Percentiles rank a stretch among this genome's conserved stretches.
These are phyloP conservation scores for Marasmarcha lunaedactyla DNA, from an alignment of 2,888 invertebrate genomes.

Conservation along the genomic window DNA sequence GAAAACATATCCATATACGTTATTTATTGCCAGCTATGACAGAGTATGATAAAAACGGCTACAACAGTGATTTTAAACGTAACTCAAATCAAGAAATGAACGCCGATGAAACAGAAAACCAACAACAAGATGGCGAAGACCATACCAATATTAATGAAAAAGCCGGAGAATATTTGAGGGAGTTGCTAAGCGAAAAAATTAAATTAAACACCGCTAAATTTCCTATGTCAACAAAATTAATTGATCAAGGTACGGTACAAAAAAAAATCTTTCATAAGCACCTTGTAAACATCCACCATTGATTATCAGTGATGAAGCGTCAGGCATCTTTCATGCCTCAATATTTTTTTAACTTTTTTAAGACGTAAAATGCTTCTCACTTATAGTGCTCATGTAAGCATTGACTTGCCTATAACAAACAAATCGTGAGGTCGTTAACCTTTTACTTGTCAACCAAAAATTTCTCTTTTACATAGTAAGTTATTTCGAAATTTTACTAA, in stretches of 20 bases:
- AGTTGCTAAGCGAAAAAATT: conserved; percentile 78
- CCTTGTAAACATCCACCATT: too few species aligned
- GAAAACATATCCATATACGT: too few species aligned
- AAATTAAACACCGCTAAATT: conserved; percentile 75
- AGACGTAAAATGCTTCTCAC: too few species aligned
- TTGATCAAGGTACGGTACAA: conserved; percentile 76
- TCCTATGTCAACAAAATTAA: conserved; percentile 76
- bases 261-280: background rate
- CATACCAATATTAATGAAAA: conserved; percentile 74
- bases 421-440: too few species aligned
- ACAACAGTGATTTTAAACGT: conserved; percentile 58
- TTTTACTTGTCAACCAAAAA: too few species aligned
- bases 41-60: conserved; percentile 49
- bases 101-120: conserved; percentile 30
- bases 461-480: too few species aligned
- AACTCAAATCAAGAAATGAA: conserved; percentile 37
- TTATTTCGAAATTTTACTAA: too few species aligned
- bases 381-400: too few species aligned
- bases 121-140: conserved; percentile 67
- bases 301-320: too few species aligned
- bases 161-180: conserved; percentile 82
- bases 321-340: too few species aligned
- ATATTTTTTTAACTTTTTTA: too few species aligned
- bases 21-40: conserved; percentile 22
- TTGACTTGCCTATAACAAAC: too few species aligned